Evolutionary conservation across 1,140 invertebrate species (phyloP), one percentile per base, ranked within the genome.

Genomic region (Caerostris extrusa): DNA sequence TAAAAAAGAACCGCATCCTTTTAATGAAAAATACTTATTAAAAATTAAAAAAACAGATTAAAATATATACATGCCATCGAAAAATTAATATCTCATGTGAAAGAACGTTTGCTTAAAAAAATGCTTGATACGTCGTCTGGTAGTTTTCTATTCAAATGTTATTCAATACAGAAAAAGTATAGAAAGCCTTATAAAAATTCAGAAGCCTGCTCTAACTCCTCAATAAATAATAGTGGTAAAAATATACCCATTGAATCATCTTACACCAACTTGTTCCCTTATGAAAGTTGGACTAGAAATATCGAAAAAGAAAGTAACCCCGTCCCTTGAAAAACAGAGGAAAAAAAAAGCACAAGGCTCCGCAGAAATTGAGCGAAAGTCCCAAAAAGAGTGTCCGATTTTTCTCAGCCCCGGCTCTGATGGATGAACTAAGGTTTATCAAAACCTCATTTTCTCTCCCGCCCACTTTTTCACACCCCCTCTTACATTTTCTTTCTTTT

Each of bases 361-460:
- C 50, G n/a, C n/a, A n/a, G 50, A 77, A 77, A 77, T 50, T 77
- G 71, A 77, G 71, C 71, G 71, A 77, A 85, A 88, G 86, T 88
- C 86, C 61, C 50, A 17, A 50, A 88, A 88, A 93, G 91, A 93
- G 91, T 93, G 91, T 93, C 60, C 91, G 91, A 93, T 93, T 93
- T 91, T 93, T 93, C 91, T 71, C 56, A 69, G 91, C 53, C 87
- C 81, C 12, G 56, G 60, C 77, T 77, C 81, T 93, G 91, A 93
- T 93, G 91, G 91, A 93, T 93, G 91, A 93, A 93, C 83, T 87
- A 87, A 93, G 91, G 91, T 93, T 93, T 93, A 93, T 93, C 91
- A 93, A 93, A 93, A 93, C 91, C 91, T 93, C 91, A 93, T 93
- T 93, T 93, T 93, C 91, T 60, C 69, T 17, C 17, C 86, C 19